These are phyloP conservation scores for Neoscelio sp. DNA, from an alignment of 2,888 invertebrate genomes.

Conservation along the genomic window DNA sequence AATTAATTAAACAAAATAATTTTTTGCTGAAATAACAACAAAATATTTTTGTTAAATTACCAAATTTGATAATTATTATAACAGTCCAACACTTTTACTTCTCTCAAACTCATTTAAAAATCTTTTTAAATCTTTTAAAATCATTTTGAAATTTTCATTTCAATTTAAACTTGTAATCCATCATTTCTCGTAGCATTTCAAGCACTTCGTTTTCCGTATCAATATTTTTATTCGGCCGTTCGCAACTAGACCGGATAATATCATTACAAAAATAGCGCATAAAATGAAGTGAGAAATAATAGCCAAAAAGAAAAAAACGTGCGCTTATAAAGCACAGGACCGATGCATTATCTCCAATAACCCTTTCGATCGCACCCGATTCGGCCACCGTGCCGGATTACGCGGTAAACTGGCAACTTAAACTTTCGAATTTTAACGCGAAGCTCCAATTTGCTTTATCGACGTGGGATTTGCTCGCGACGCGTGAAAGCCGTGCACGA, in stretches of 20 bases:
- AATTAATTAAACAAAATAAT: too few relatives aligned
- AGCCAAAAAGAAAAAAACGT: not conserved
- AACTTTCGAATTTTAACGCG: constrained; percentile 67
- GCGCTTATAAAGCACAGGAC: not conserved
- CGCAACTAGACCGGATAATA: not conserved
- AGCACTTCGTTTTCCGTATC: not conserved
- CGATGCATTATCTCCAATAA: constrained; percentile 33
- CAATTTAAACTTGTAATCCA: not conserved
- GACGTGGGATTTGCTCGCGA: constrained; percentile 63
- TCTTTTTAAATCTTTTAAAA: too few relatives aligned
- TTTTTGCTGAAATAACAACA: too few relatives aligned
- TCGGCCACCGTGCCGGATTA: constrained; percentile 44
- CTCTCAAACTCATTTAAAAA: too few relatives aligned
- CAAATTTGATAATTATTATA: too few relatives aligned
- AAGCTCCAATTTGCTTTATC: constrained; percentile 67
- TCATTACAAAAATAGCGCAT: not conserved
- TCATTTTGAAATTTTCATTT: too few relatives aligned
- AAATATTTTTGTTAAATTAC: too few relatives aligned
- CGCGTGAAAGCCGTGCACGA: constrained; percentile 56
- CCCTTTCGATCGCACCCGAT: constrained; percentile 19
- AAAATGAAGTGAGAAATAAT: constrained; percentile 3
- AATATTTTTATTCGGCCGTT: not conserved
- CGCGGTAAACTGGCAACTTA: constrained; percentile 58
- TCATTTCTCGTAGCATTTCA: not conserved
- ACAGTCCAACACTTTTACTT: too few relatives aligned